phyloP scores from a whole-genome alignment of 2,113 vertebrate species.

The Muscicapa adusta region DNA sequence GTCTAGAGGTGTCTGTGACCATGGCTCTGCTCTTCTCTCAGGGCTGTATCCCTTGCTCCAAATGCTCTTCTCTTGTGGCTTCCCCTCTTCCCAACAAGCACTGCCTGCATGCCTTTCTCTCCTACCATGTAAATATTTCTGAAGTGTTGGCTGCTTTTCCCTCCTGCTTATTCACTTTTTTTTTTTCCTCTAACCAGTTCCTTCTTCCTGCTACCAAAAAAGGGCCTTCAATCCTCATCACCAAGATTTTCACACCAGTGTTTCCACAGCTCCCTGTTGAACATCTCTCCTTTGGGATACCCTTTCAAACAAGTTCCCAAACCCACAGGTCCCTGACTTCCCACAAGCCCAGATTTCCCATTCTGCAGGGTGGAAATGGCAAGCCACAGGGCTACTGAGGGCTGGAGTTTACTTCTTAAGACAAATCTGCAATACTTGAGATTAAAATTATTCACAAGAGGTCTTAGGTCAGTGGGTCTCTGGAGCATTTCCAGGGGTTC shows the following conservation, averaged over 20 bases:
- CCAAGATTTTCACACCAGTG: not conserved
- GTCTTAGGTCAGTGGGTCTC: not conserved
- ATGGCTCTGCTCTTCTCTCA: not conserved
- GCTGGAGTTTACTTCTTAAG: not conserved
- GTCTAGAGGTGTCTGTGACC: not conserved
- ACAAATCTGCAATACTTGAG: not conserved
- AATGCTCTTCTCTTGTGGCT: not conserved
- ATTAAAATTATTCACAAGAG: not conserved
- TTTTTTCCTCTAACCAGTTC: not conserved
- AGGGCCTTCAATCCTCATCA: not conserved
- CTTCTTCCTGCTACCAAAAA: not conserved
- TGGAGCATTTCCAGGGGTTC: not conserved
- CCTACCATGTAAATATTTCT: not conserved
- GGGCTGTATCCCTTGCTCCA: not conserved
- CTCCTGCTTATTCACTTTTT: not conserved
- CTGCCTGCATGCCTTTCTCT: not conserved
- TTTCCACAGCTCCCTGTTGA: not conserved
- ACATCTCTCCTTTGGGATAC: not conserved
- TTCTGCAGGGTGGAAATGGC: not conserved
- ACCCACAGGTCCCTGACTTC: not conserved
- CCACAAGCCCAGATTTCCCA: not conserved
- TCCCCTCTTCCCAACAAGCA: not conserved
- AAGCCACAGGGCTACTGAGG: not conserved
- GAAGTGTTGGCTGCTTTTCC: not conserved
- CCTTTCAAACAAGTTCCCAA: not conserved